Percentiles rank a stretch among this genome's conserved stretches.
Conservation (phyloP, 1,140 invertebrate species). For the Spodoptera litura region DNA sequence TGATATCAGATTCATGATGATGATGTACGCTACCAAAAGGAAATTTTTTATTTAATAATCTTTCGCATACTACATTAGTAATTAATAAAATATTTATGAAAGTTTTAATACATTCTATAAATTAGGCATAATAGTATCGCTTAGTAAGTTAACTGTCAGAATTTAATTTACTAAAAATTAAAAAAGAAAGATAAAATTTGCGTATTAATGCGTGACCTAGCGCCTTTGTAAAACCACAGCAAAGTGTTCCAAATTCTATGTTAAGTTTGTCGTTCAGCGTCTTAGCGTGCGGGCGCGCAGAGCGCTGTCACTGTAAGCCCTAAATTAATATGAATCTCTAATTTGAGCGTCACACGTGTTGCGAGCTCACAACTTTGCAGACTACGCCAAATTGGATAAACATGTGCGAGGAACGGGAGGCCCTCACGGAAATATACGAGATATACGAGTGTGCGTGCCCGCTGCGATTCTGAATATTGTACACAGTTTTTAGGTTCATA, state of each 20-base stretch:
- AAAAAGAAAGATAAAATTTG: not conserved
- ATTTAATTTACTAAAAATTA: not conserved
- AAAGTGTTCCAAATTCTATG: conserved; percentile 51
- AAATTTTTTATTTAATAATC: too few relatives aligned
- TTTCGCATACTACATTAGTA: too few relatives aligned
- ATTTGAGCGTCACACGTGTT: conserved; percentile 83
- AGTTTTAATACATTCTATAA: too few relatives aligned
- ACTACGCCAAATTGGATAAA: conserved; percentile 85
- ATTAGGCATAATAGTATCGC: too few relatives aligned
- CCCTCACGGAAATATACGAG: conserved; percentile 56
- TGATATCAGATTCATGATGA: too few relatives aligned
- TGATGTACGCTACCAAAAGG: too few relatives aligned
- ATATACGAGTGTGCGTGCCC: not conserved
- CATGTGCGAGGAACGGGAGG: conserved; percentile 73
- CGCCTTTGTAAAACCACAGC: conserved; percentile 28
- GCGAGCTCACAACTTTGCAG: conserved; percentile 83
- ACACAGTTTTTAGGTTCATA: not conserved
- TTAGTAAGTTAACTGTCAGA: too few relatives aligned
- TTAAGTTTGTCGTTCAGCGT: conserved; percentile 57
- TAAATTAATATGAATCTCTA: conserved; percentile 85
- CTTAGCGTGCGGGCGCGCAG: conserved; percentile 56
- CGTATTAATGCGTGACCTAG: not conserved
- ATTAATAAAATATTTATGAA: too few relatives aligned
- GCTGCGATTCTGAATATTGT: conserved; percentile 25
- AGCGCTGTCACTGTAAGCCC: conserved; percentile 69